Base-by-base conservation (phyloP, 2,797 vertebrate species). In the Eremophila alpestris region DNA sequence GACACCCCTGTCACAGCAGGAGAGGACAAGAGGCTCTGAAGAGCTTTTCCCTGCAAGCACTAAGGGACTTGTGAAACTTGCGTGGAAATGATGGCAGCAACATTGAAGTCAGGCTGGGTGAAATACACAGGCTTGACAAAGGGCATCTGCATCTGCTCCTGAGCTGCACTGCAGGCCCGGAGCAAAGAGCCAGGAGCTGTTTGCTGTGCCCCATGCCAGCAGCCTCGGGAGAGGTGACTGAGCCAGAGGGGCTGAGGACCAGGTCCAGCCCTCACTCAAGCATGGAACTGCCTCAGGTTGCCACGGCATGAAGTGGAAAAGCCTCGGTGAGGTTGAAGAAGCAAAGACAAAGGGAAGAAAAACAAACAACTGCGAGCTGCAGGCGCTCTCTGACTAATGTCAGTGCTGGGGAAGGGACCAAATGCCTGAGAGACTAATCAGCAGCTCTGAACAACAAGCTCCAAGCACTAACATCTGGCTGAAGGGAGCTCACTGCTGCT, bases 381-480 rank as follows among this genome's bases (percentile, higher is more conserved):
- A 86, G 82, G 79, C 26, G 0, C 41, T 65, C 84, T 71, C 83
- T 83, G 78, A 68, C 51, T 71, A 68, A 83, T 4, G 5, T 77
- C 81, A 92, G 56, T 14, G 6, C 36, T 3, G 6, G 87, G 74
- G 87, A 76, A 69, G 77, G 56, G 83, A 51, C 40, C 1, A 67
- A 84, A 84, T 55, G 80, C 82, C 78, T 30, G 40, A 71, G 83
- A 93, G 82, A 49, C 54, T 59, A 48, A 93, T 81, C 75, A 87
- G 82, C 78, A 92, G 69, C 84, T 59, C 91, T 62, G 43, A 87
- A 74, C 38, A 95, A 40, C 38, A 51, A 65, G 45, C 45, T 82
- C 43, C 62, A 70, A 93, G 83, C 56, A 29, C 88, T 79, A 84
- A 95, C 88, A 95, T 93, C 90, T 95, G 93, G 62, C 78, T 92